phyloP scores from a whole-genome alignment of 2,113 vertebrate species.

The Crocuta crocuta region DNA sequence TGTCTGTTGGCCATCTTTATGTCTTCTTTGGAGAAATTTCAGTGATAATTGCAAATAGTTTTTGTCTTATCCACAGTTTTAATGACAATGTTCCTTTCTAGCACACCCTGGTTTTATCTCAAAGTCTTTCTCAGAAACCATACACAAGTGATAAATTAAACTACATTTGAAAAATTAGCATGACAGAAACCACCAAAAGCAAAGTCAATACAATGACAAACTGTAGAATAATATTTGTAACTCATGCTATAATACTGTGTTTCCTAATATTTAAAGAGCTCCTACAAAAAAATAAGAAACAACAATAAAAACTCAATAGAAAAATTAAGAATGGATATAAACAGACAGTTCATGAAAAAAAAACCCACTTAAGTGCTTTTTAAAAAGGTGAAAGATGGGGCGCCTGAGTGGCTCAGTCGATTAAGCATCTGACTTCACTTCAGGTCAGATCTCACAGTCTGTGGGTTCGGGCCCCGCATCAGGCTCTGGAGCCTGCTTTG shows the following conservation, averaged over 20 bases:
- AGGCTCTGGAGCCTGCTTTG: no score
- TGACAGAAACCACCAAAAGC: not conserved
- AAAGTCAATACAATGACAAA: conserved; percentile 17
- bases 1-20: not conserved
- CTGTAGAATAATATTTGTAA: not conserved
- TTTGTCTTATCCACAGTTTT: not conserved
- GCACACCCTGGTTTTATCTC: not conserved
- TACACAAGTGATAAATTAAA: not conserved
- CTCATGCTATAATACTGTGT: not conserved
- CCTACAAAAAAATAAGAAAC: not conserved
- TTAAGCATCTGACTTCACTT: no score
- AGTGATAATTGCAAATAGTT: not conserved
- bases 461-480: no score
- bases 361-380: not conserved
- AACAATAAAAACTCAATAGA: not conserved
- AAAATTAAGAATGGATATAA: not conserved
- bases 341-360: not conserved
- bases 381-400: no score
- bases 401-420: no score
- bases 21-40: not conserved
- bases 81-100: not conserved
- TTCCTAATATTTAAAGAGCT: not conserved
- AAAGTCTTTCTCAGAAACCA: not conserved
- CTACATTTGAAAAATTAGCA: not conserved
- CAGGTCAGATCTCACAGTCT: no score